These are phyloP conservation scores for Halocynthia roretzi DNA, from an alignment of 23 tunicate genomes.

Conservation along the genomic window DNA sequence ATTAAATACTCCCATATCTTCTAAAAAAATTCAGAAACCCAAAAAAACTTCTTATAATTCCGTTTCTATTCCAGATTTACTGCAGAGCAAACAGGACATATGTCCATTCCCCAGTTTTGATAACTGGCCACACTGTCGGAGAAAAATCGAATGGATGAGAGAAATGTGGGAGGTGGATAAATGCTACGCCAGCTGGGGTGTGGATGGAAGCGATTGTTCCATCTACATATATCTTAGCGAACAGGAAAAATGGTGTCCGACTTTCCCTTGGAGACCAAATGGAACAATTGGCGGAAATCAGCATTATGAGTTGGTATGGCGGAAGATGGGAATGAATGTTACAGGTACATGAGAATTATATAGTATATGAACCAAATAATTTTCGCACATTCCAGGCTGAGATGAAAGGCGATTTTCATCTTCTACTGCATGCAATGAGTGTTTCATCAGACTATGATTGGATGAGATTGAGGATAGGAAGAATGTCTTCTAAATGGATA, in stretches of 20 bases:
- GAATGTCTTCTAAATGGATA: conserved; percentile 54
- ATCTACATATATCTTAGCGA: conserved; percentile 56
- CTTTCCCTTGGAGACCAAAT: conserved; percentile 20
- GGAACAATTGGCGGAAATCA: not conserved
- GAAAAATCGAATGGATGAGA: conserved; percentile 63
- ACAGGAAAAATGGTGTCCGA: conserved; percentile 77
- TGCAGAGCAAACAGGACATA: conserved; percentile 9
- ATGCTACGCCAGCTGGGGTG: conserved; percentile 77
- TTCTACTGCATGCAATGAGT: conserved; percentile 25
- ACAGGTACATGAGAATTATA: not conserved
- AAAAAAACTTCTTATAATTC: too few relatives aligned
- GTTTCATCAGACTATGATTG: conserved; percentile 37
- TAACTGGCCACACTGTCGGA: conserved; percentile 20
- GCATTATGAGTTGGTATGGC: not conserved
- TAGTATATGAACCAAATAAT: not conserved
- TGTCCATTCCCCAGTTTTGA: conserved; percentile 29
- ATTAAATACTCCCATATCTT: too few relatives aligned
- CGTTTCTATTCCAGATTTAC: conserved; percentile 1
- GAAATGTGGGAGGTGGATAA: conserved; percentile 70
- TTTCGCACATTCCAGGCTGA: conserved; percentile 19
- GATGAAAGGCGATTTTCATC: conserved; percentile 18
- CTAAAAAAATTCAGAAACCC: too few relatives aligned
- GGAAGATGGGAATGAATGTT: not conserved
- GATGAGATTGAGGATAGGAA: conserved; percentile 42
- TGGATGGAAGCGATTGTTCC: conserved; percentile 72